Percentiles rank a stretch among this genome's conserved stretches.
Conservation (phyloP, 1,140 invertebrate species). For the Drosophila melanica region DNA sequence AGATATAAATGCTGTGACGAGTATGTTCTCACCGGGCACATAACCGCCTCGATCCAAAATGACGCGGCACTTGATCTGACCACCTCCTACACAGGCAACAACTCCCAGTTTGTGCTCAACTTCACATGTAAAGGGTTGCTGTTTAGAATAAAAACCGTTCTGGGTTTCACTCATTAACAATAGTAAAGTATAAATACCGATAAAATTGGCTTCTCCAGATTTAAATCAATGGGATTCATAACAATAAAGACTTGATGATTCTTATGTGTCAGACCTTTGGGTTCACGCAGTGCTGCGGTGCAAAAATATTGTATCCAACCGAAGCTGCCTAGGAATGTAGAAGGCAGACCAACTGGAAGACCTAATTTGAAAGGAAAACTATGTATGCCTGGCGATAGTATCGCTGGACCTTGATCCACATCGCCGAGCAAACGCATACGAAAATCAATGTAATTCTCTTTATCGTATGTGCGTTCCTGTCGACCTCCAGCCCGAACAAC, state of each 20-base stretch:
- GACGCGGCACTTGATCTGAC: slow-evolving; percentile 92
- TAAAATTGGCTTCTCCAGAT: slow-evolving; percentile 94
- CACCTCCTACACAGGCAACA: slow-evolving; percentile 91
- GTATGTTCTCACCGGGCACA: slow-evolving; percentile 96
- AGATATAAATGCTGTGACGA: slow-evolving; percentile 92
- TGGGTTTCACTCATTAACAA: not conserved
- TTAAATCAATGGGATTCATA: slow-evolving; percentile 97
- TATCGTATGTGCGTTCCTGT: slow-evolving; percentile 93
- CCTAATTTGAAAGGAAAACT: slow-evolving; percentile 98
- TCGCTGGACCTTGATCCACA: slow-evolving; percentile 90
- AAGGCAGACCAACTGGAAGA: slow-evolving; percentile 94
- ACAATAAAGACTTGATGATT: slow-evolving; percentile 98
- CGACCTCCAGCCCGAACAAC: slow-evolving; percentile 91
- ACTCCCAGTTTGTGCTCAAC: slow-evolving; percentile 94
- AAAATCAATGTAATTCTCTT: slow-evolving; percentile 98
- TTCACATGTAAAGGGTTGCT: slow-evolving; percentile 96
- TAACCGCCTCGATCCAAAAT: slow-evolving; percentile 95
- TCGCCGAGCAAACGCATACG: slow-evolving; percentile 96
- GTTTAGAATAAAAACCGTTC: not conserved
- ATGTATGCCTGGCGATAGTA: slow-evolving; percentile 96
- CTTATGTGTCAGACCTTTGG: slow-evolving; percentile 95
- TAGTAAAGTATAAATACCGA: slow-evolving; percentile 87
- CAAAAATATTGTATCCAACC: slow-evolving; percentile 98
- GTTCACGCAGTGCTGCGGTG: slow-evolving; percentile 94
- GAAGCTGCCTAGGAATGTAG: slow-evolving; percentile 96